A percentile compares a stretch with the other conserved stretches of the same genome.
Conservation (phyloP, 2,888 invertebrate species). For the Oxyteleia sp. region DNA sequence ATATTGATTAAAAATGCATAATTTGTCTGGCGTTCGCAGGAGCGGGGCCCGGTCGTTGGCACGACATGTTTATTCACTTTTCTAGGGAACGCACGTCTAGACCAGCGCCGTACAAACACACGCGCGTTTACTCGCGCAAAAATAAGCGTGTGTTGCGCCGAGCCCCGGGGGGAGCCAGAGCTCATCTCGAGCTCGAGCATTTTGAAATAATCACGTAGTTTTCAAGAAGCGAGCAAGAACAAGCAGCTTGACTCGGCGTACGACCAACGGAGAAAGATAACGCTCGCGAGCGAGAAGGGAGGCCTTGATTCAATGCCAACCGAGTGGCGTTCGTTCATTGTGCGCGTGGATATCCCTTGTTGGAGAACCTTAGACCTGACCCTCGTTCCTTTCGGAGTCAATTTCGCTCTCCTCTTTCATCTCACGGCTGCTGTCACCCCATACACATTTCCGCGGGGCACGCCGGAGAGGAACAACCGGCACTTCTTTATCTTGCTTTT, state of each 20-base stretch:
- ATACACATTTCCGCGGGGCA: constrained; percentile 33
- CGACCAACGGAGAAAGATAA: constrained; percentile 68
- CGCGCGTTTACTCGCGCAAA: constrained; percentile 36
- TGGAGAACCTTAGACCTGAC: constrained; percentile 76
- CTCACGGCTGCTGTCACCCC: constrained; percentile 34
- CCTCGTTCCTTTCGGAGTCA: constrained; percentile 73
- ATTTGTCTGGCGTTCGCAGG: background rate
- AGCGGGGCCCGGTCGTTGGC: constrained; percentile 39
- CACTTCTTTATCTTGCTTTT: constrained; percentile 52
- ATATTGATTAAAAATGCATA: background rate
- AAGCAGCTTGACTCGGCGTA: constrained; percentile 45
- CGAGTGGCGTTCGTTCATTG: constrained; percentile 81
- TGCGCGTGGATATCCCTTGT: constrained; percentile 78
- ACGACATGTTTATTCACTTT: constrained; percentile 61
- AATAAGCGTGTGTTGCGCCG: constrained; percentile 34
- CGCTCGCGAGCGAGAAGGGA: constrained; percentile 60
- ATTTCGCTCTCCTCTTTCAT: constrained; percentile 66
- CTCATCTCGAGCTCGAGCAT: constrained; percentile 80
- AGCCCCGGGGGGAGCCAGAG: constrained; percentile 35
- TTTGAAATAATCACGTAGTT: constrained; percentile 85
- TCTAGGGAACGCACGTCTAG: constrained; percentile 56
- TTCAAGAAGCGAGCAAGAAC: constrained; percentile 79
- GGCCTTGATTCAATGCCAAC: constrained; percentile 80
- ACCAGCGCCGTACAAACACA: constrained; percentile 43
- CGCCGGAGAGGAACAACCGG: constrained; percentile 21